Evolutionary conservation across 92 coral and sea anemone genomes (phyloP), one percentile per base, ranked within the genome.

Genomic region (Phenganax subtilis): DNA sequence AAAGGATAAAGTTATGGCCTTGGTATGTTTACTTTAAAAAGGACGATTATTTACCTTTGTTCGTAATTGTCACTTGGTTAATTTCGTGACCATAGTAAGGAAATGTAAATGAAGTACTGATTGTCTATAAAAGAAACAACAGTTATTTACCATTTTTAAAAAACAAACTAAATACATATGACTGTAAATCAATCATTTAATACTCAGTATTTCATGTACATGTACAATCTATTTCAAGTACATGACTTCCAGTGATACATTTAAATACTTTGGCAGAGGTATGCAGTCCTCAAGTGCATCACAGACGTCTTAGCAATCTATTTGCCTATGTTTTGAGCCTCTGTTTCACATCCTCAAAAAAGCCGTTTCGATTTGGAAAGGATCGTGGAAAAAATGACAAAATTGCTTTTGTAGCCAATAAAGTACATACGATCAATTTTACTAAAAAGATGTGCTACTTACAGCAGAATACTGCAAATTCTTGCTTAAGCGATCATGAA

Each of bases 41-140:
- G 5, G 54, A 61, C 10, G 10, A 61, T 12, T 44, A 25, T 37
- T 14, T 81, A 91, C 96, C 96, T 80, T 89, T 91, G 12, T 88
- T 85, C 9, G 96, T 86, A 5, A 91, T 67, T 20, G 87, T 83
- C 6, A 80, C 82, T 64, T 87, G 81, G 58, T 87, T 81, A 72
- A 89, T 82, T 10, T 76, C 82, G 69, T 91, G 96, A 55, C 96
- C 96, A 77, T 91, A 91, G 85, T 84, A 91, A 51, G 90, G 92
- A 57, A 91, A 91, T 75, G 76, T 84, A 70, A 91, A 91, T 56
- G 65, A 55, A 57, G 64, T 75, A 20, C 17, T 25, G 53, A 75
- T 54, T 6, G 80, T 75, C 80, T 75, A 58, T n/a, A 54, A 12
- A 75, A 54, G 63, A 57, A 56, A 54, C 55, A 75, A 52, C 25